phyloP scores from a whole-genome alignment of 2,888 invertebrate genomes.

The Rambutsinella grinnellia region DNA sequence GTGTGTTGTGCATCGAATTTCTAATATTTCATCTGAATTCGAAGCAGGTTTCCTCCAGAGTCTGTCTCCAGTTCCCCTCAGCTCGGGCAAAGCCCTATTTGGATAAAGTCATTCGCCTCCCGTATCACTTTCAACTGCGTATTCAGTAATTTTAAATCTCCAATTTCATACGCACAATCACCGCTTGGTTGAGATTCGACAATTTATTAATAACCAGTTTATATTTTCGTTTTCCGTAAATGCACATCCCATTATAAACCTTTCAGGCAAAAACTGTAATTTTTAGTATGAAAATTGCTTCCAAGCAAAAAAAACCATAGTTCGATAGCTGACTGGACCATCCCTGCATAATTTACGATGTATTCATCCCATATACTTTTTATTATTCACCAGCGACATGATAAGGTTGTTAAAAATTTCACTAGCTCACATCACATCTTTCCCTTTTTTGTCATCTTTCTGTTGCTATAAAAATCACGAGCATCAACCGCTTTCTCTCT shows the following conservation, averaged over 20 bases:
- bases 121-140: too few relatives aligned
- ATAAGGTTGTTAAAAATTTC: background rate
- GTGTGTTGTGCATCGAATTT: slow-evolving; percentile 48
- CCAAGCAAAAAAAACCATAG: slow-evolving; percentile 1
- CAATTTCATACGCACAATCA: too few relatives aligned
- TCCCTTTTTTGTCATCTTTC: background rate
- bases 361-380: background rate
- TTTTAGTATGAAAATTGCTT: background rate
- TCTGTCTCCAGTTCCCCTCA: too few relatives aligned
- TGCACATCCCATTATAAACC: too few relatives aligned
- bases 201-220: too few relatives aligned
- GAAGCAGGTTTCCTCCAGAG: slow-evolving; percentile 41
- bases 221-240: too few relatives aligned
- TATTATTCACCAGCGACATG: background rate
- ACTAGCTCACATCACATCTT: background rate
- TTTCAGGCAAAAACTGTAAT: too few relatives aligned
- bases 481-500: background rate
- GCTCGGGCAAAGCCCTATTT: too few relatives aligned
- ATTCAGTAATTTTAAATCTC: too few relatives aligned
- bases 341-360: slow-evolving; percentile 29
- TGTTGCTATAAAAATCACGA: background rate
- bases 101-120: too few relatives aligned
- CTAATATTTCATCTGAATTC: slow-evolving; percentile 54
- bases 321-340: slow-evolving; percentile 24
- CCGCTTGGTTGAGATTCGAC: too few relatives aligned